A percentile compares a stretch with the other conserved stretches of the same genome.
Evolutionary conservation across 2,888 invertebrate species (phyloP).

Genomic region (Dryobotodes eremita): DNA sequence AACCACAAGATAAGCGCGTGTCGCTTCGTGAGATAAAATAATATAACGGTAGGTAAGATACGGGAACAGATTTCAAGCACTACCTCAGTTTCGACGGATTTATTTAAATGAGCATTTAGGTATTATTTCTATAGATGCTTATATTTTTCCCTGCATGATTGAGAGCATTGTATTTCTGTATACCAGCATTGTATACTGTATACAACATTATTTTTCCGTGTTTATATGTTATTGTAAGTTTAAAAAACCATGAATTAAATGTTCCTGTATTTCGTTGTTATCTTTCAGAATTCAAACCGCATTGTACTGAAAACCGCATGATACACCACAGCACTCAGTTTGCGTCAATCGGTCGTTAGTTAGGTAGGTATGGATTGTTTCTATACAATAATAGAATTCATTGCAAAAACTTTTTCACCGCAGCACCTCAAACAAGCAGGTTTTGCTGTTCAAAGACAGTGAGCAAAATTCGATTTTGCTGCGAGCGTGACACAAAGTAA

Average conservation of each 20-base stretch:
- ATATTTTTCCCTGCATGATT: not conserved
- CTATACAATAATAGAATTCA: slow-evolving; percentile 31
- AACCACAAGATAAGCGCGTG: too few species aligned
- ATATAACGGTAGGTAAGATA: not conserved
- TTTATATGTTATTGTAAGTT: not conserved
- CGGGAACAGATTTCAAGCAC: not conserved
- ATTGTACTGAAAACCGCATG: slow-evolving; percentile 53
- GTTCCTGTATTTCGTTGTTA: slow-evolving; percentile 21
- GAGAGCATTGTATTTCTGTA: not conserved
- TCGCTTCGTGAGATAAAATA: too few species aligned
- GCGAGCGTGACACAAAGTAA: too few species aligned
- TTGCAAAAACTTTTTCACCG: not conserved
- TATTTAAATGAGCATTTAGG: not conserved
- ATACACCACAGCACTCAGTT: slow-evolving; percentile 43
- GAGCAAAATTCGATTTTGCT: too few species aligned
- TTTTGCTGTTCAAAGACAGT: too few species aligned
- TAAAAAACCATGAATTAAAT: slow-evolving; percentile 17
- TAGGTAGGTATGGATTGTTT: slow-evolving; percentile 47
- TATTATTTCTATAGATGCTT: not conserved
- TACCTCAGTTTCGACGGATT: not conserved
- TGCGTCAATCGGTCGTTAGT: slow-evolving; percentile 46
- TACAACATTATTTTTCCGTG: not conserved
- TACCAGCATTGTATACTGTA: too few species aligned
- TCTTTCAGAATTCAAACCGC: slow-evolving; percentile 50
- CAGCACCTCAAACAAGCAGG: not conserved